Evolutionary conservation across 2,888 invertebrate species (phyloP), one percentile per base, ranked within the genome.

Genomic region (Apotomis betuletana): DNA sequence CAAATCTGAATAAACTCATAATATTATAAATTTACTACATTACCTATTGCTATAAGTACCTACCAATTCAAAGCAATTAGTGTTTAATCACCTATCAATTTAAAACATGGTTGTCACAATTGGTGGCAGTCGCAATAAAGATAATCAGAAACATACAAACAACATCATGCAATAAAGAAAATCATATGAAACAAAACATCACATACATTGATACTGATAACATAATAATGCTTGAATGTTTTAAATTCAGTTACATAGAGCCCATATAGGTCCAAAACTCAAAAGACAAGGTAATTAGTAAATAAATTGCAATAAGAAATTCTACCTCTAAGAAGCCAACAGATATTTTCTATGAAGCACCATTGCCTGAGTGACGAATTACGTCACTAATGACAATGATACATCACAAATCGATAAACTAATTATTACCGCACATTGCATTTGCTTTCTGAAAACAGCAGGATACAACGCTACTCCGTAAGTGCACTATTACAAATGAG

Each of bases 401-500:
- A 69, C 63, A 60, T 62, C 64, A 64, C 55, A 44, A 71, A 72
- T 63, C 44, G 52, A 64, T 54, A 64, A 46, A 73, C n/a, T 58
- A 58, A 71, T 52, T 67, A 62, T 49, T 62, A 13, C 5, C 41
- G 36, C 52, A 67, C 51, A 71, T 62, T 61, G 61, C 57, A 67
- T 57, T 44, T 57, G 67, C 57, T 72, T 67, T 57, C 58, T 52
- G 10, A 44, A 58, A 13, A 55, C 41, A 67, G 49, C 51, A 51
- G 41, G 5, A 36, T 61, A 67, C 44, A 51, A 62, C 15, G 4
- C 49, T 27, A 36, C 62, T 27, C 49, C 49, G 61, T 44, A 62
- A 51, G 59, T 74, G 44, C 51, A 63, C 58, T 67, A 74, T 74
- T 79, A 77, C 78, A 77, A 77, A 78, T 73, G 77, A 77, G 75